Evolutionary conservation across 92 coral and sea anemone genomes (phyloP).

Genomic region (Zoanthus sociatus): DNA sequence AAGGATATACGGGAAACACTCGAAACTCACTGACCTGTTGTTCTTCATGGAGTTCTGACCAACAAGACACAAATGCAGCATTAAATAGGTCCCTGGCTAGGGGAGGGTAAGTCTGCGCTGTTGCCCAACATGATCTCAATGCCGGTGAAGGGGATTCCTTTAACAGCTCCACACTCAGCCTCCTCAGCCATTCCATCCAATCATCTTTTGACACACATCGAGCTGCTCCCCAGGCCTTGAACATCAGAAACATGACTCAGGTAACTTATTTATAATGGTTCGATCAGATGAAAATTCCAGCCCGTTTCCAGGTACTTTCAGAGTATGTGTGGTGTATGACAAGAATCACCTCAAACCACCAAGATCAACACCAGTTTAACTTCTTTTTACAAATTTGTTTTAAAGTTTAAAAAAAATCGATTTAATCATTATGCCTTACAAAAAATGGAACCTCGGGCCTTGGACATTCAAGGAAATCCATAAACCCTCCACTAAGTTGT

Average conservation of each 20-base stretch:
- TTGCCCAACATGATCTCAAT: slow-evolving; percentile 93
- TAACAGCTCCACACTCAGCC: slow-evolving; percentile 93
- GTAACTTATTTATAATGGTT: neutral
- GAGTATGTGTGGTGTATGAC: too few relatives aligned
- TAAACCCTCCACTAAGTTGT: too few relatives aligned
- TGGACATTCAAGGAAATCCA: too few relatives aligned
- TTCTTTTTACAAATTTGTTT: too few relatives aligned
- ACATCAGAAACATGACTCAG: neutral
- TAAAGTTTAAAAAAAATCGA: too few relatives aligned
- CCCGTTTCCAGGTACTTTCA: neutral
- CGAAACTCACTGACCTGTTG: slow-evolving; percentile 63
- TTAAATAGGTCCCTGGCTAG: slow-evolving; percentile 98
- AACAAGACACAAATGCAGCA: slow-evolving; percentile 98
- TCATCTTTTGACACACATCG: slow-evolving; percentile 98
- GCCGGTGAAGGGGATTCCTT: slow-evolving; percentile 99
- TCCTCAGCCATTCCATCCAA: slow-evolving; percentile 98
- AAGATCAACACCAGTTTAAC: too few relatives aligned
- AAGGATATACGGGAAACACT: neutral
- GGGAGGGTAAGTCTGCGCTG: slow-evolving; percentile 99
- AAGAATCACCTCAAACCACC: too few relatives aligned
- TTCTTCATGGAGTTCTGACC: slow-evolving; percentile 99
- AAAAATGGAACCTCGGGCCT: too few relatives aligned
- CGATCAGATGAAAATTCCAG: too few relatives aligned
- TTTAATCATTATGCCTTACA: too few relatives aligned
- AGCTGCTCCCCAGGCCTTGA: slow-evolving; percentile 96